A percentile compares a stretch with the other conserved stretches of the same genome.
These are phyloP conservation scores for Astropecten irregularis DNA, from an alignment of 53 echinoderm and acorn worm species.

Conservation along the genomic window DNA sequence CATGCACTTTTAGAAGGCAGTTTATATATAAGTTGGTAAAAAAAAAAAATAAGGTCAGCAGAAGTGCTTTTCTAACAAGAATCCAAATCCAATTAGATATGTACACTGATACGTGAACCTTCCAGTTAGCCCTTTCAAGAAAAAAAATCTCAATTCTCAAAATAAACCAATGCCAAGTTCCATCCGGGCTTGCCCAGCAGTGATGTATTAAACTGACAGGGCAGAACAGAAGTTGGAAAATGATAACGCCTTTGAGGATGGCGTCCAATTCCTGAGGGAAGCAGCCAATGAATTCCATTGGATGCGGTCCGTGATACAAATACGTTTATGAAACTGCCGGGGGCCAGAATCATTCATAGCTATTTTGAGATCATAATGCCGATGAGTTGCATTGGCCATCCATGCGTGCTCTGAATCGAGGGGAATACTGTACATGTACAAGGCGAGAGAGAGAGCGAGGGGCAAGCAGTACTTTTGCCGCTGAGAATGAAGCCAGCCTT, in stretches of 20 bases:
- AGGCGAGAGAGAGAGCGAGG: background rate
- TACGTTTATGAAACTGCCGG: slow-evolving; percentile 40
- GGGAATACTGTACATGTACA: background rate
- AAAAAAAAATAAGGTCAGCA: no score
- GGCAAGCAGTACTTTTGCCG: background rate
- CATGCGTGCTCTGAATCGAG: slow-evolving; percentile 2
- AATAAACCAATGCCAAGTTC: slow-evolving; percentile 16
- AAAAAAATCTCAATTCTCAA: background rate
- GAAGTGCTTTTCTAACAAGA: no score
- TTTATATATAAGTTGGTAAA: no score
- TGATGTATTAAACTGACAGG: slow-evolving; percentile 16
- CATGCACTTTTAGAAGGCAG: no score
- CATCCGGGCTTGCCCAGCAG: background rate
- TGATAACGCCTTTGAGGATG: background rate
- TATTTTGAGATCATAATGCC: slow-evolving; percentile 37
- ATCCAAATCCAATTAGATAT: no score
- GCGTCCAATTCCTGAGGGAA: background rate
- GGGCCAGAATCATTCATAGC: slow-evolving; percentile 16
- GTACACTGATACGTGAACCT: no score
- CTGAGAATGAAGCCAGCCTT: background rate
- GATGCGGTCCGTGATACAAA: slow-evolving; percentile 4
- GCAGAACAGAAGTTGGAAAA: background rate
- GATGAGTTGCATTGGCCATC: slow-evolving; percentile 7
- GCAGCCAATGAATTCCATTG: slow-evolving; percentile 21
- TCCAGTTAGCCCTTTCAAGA: no score